Evolutionary conservation across 92 coral and sea anemone species (phyloP).

Genomic region (Anthopleura xanthogrammica): DNA sequence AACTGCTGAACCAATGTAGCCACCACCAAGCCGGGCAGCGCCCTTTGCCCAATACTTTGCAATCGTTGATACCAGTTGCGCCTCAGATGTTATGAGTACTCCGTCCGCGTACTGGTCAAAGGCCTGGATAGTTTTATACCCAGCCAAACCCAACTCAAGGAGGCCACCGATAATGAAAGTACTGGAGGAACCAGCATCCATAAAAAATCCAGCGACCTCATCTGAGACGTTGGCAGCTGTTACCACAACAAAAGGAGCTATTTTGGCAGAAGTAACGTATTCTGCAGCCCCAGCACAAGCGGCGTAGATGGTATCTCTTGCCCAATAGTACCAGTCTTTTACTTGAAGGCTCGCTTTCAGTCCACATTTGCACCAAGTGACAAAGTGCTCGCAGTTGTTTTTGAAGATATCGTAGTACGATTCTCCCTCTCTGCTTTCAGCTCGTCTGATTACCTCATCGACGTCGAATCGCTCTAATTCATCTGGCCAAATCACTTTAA

Average conservation of each 20-base stretch:
- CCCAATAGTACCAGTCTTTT: not conserved
- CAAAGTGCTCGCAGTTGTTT: constrained; percentile 20
- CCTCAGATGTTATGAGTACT: not conserved
- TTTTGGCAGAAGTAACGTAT: not conserved
- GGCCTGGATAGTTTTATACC: not conserved
- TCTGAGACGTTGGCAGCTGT: constrained; percentile 11
- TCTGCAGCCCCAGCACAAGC: not conserved
- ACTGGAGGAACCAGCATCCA: not conserved
- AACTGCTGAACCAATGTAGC: not conserved
- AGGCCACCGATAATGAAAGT: not conserved
- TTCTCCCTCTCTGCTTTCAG: constrained; percentile 13
- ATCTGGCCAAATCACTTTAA: constrained; percentile 1
- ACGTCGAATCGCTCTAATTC: not conserved
- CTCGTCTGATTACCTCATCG: not conserved
- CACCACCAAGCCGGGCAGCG: not conserved
- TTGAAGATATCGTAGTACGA: not conserved
- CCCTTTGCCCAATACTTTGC: not conserved
- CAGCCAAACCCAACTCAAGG: not conserved
- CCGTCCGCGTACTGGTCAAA: not conserved
- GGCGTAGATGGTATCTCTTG: not conserved
- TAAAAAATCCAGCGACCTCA: not conserved
- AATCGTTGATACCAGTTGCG: not conserved
- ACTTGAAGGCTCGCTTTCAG: constrained; percentile 16
- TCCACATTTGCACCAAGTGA: constrained; percentile 17
- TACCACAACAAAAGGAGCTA: not conserved